Percentiles rank a stretch among this genome's conserved stretches.
Conservation (phyloP, 1,140 invertebrate species). For the Trichonephila clavata region DNA sequence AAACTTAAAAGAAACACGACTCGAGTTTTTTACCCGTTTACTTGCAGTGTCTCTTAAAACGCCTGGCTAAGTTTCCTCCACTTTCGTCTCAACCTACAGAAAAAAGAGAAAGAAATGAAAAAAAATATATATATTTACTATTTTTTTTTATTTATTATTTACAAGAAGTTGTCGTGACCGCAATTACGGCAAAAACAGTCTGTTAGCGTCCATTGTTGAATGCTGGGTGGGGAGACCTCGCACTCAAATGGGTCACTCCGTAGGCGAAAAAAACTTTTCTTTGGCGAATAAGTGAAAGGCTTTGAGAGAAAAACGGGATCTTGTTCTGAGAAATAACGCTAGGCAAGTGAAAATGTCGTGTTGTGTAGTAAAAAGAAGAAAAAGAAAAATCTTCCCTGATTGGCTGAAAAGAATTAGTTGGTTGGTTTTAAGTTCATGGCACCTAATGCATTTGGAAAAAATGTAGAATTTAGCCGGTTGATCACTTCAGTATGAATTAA, state of each 20-base stretch:
- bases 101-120: neutral
- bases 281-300: neutral
- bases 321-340: neutral
- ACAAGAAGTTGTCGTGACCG: constrained; percentile 4
- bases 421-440: too few species aligned
- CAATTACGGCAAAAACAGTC: neutral
- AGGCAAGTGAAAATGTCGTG: too few species aligned
- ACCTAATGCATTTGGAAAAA: too few species aligned
- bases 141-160: neutral
- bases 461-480: too few species aligned
- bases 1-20: neutral
- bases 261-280: constrained; percentile 18
- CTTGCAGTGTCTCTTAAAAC: neutral
- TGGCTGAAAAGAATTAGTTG: too few species aligned
- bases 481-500: too few species aligned
- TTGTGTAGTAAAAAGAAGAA: neutral
- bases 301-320: neutral
- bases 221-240: neutral
- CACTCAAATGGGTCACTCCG: constrained; percentile 20
- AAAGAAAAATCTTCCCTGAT: neutral
- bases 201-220: neutral
- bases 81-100: neutral
- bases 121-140: too few species aligned
- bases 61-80: neutral
- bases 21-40: neutral